Conservation (phyloP, 1,140 invertebrate genomes). For the Oryzaephilus surinamensis region DNA sequence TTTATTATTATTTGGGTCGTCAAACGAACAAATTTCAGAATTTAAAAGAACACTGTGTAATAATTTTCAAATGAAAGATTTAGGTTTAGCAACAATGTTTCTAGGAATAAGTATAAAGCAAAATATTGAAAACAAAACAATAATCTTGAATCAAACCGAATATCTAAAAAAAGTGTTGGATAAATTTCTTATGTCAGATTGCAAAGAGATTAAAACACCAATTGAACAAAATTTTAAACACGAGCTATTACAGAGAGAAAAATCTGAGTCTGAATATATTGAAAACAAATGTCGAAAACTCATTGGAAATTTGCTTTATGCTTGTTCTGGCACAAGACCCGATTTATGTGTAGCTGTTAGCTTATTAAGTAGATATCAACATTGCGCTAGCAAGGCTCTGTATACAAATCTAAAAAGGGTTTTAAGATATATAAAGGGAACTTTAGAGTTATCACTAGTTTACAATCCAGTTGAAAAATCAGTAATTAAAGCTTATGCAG, state of each 20-base stretch:
- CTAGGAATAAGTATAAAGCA: constrained; percentile 11
- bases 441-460: constrained; percentile 22
- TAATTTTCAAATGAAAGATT: constrained; percentile 13
- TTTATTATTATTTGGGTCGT: constrained; percentile 12
- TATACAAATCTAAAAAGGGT: constrained; percentile 31
- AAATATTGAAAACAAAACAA: not conserved
- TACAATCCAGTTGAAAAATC: too few species aligned
- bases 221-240: too few species aligned
- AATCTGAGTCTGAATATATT: not conserved
- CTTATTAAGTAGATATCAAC: constrained; percentile 21
- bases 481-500: too few species aligned
- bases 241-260: constrained; percentile 1
- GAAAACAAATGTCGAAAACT: constrained; percentile 30
- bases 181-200: constrained; percentile 10
- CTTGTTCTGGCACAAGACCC: constrained; percentile 29
- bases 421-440: constrained; percentile 36
- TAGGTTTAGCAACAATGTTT: constrained; percentile 6
- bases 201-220: constrained; percentile 1
- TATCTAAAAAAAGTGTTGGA: constrained; percentile 9
- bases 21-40: constrained; percentile 3
- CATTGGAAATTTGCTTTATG: constrained; percentile 34
- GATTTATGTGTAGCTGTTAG: constrained; percentile 37
- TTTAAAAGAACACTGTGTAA: constrained; percentile 4
- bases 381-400: constrained; percentile 20
- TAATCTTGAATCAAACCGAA: constrained; percentile 10